Conservation (phyloP, 2,797 vertebrate species). For the Synanceia verrucosa region DNA sequence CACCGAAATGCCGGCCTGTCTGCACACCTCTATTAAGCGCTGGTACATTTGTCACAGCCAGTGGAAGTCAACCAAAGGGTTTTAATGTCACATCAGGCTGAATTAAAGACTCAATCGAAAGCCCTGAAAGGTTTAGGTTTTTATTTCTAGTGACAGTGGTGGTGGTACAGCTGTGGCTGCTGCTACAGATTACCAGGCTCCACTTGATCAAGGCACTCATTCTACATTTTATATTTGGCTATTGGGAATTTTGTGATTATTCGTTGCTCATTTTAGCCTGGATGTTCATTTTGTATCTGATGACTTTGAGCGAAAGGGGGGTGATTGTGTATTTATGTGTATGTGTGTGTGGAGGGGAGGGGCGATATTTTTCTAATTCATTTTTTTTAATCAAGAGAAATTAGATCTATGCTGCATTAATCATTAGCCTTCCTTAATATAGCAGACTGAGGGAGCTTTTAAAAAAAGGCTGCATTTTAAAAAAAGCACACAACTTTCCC, state of each 20-base stretch:
- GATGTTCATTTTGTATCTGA: constrained; percentile 72
- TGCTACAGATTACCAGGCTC: constrained; percentile 62
- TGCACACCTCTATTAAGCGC: constrained; percentile 82
- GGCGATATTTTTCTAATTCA: constrained; percentile 66
- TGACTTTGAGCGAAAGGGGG: constrained; percentile 60
- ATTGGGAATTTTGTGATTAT: constrained; percentile 72
- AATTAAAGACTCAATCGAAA: constrained; percentile 78
- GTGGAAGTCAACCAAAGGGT: constrained; percentile 80
- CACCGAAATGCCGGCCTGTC: constrained; percentile 83
- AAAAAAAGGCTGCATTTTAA: constrained; percentile 56
- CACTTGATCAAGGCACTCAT: constrained; percentile 60
- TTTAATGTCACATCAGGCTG: constrained; percentile 80
- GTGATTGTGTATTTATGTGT: not conserved
- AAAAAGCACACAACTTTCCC: constrained; percentile 68
- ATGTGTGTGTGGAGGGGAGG: not conserved
- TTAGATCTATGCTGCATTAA: constrained; percentile 75
- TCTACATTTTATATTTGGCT: constrained; percentile 70
- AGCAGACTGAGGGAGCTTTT: constrained; percentile 72
- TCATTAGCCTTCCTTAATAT: constrained; percentile 70
- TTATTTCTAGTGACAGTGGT: constrained; percentile 70
- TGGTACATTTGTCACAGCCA: constrained; percentile 77
- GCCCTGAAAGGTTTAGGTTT: constrained; percentile 70
- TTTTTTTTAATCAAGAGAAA: constrained; percentile 76
- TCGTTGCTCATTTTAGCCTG: constrained; percentile 67
- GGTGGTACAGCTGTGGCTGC: constrained; percentile 55